phyloP scores from a whole-genome alignment of 2,113 vertebrate species.

The Elephantulus edwardii region DNA sequence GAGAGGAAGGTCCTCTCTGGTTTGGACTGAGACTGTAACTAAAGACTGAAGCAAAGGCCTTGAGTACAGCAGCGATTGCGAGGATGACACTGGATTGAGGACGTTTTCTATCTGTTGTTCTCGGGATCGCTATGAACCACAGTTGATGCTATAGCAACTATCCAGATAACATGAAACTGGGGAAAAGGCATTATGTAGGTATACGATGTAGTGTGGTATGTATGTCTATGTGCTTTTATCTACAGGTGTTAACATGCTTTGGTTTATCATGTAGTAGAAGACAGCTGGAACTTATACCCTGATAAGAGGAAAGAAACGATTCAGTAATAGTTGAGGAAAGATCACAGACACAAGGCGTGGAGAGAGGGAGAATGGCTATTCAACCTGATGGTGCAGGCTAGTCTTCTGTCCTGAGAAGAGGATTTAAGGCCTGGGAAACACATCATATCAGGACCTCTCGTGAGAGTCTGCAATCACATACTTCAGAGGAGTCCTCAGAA shows the following conservation, averaged over 20 bases:
- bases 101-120: too few species aligned
- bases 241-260: accelerated
- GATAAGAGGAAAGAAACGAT: accelerated
- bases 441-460: accelerated
- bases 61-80: too few species aligned
- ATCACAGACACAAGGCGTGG: accelerated
- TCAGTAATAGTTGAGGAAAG: accelerated
- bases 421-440: accelerated
- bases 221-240: too few species aligned
- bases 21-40: too few species aligned
- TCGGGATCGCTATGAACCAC: too few species aligned
- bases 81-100: too few species aligned
- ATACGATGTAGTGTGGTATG: too few species aligned
- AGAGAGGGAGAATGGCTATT: accelerated
- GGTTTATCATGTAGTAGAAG: background rate
- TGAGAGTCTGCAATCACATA: accelerated
- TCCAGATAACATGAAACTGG: too few species aligned
- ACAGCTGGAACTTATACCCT: background rate
- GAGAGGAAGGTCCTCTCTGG: too few species aligned
- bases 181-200: background rate
- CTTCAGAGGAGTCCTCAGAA: background rate
- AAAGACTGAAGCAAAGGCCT: too few species aligned
- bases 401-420: accelerated
- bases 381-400: accelerated
- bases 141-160: too few species aligned